Base-by-base conservation (phyloP, 2,888 invertebrate species). In the Drosophila ustulata region DNA sequence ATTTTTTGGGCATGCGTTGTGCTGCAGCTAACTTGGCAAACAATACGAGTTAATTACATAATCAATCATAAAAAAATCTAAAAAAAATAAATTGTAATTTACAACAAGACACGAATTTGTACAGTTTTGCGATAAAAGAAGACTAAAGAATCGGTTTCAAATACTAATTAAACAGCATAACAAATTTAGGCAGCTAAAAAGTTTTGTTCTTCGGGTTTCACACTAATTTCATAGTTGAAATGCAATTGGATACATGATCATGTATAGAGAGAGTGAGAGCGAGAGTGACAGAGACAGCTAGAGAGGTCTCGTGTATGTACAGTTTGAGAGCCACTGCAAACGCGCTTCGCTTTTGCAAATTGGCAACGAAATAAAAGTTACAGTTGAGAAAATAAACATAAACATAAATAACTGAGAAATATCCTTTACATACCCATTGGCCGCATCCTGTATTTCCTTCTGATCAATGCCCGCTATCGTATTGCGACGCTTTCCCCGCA, bases 391-490 rank as follows among this genome's bases (percentile, higher is more conserved):
- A 56, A 39, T 57, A 58, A 39, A 66, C 41, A 52, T 47, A 41
- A 32, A 41, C n/a, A 57, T 18, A 18, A 18, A 18, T 18, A 25
- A 8, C 26, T 43, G 11, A 30, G 9, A 32, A 1, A 52, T 11
- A 6, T 8, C 47, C 23, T 46, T 0, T 34, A 95, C 96, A 94
- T 94, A 96, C 97, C 96, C 96, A 93, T 95, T 96, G 90, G 96
- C 94, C 90, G 96, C 97, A 93, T 96, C 96, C 92, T 95, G 95
- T 93, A 97, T 96, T 94, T 97, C 97, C 93, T 96, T 96, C 92
- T 96, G 96, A 94, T 97, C 97, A 89, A 96, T 97, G 92, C 97
- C 97, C 88, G 97, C 96, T 91, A 98, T 96, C 89, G 97, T 98
- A 93, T 97, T 98, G 92, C 97, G 94, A 93, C 97, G 94, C 93